Base-by-base conservation (phyloP, 2,113 vertebrate genomes). In the Saguinus midas region DNA sequence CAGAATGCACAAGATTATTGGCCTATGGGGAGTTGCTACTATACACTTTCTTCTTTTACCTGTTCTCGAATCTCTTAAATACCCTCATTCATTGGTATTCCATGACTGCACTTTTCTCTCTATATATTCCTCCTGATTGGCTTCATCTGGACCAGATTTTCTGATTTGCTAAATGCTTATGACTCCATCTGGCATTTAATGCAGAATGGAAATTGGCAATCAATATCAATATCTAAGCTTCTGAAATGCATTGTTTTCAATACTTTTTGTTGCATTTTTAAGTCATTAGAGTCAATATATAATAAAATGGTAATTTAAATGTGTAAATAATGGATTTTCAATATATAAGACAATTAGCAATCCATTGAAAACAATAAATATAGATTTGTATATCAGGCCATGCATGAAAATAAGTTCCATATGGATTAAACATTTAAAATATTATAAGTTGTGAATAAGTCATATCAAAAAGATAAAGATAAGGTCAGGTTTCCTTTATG, bases 161-260 rank as follows among this genome's bases (percentile, higher is more conserved):
- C 72, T 55, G 29, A 84, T 84, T 45, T 35, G n/a, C 73, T 87
- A 93, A 84, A 85, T n/a, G 12, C 58, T 78, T 45, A 75, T 48
- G 25, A 93, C 25, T 70, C 40, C 23, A 97, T 75, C 25, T 75
- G 48, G n/a, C 23, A 78, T 73, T 84, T 88, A 91, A 40, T 95
- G 88, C 48, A 85, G 29, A 93, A 75, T 35, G 12, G 5, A 88
- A 84, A 84, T 48, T 76, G 23, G 21, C 29, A 21, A 21, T 52
- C 35, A 81, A 86, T 86, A 6, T 86, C n/a, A 81, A 88, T 32
- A 79, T 57, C 14, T 55, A 91, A 73, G n/a, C 70, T 83, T 78
- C 84, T 32, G 37, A n/a, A 79, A 73, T 48, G 23, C 6, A 81
- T 35, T 66, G 1, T 86, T 81, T 64, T 35, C 35, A 87, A 64